Evolutionary conservation across 2,888 invertebrate species (phyloP), one percentile per base, ranked within the genome.

Genomic region (Neoascia interrupta): DNA sequence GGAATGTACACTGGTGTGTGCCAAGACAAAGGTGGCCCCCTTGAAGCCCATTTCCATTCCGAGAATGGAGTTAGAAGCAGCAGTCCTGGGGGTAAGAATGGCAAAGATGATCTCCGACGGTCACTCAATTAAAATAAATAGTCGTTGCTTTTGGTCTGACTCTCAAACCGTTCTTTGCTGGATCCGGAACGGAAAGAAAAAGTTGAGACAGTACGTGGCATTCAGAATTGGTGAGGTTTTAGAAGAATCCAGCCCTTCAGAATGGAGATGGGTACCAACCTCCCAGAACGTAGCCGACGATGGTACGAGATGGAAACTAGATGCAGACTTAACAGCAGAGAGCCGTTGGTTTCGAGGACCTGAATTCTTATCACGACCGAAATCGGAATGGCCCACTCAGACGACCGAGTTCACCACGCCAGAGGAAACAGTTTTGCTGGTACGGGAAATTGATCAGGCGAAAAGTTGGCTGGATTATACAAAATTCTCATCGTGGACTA

Each of bases 151-250:
- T 6, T 49, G 49, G 49, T 18, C 31, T 16, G 51, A 36, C 5
- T 34, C 51, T 8, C 41, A 58, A n/a, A 16, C 56, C 1, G 56
- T 58, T 3, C n/a, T 58, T 6, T 58, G 28, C 5, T 60, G 60
- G 36, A 60, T 60, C 1, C 34, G 36, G 10, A 45, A 45, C 15
- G 45, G 21, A 4, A 21, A 23, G n/a, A 18, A 16, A 15, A 43
- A 16, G 1, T 1, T 45, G 5, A 60, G 23, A 28, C 47, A 61
- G 1, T 60, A 23, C 21, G 34, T 60, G 0, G 18, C 16, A 5
- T 60, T 36, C 1, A 34, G 43, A 36, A 11, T 45, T 0, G 43
- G 43, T 0, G 45, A 45, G 11, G 45, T 58, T 1, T 16, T 47
- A 3, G 60, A 60, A 47, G 28, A 47, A 6, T 36, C 36, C 1